phyloP scores from a whole-genome alignment of 1,140 invertebrate genomes.

The Drosophila biarmipes region DNA sequence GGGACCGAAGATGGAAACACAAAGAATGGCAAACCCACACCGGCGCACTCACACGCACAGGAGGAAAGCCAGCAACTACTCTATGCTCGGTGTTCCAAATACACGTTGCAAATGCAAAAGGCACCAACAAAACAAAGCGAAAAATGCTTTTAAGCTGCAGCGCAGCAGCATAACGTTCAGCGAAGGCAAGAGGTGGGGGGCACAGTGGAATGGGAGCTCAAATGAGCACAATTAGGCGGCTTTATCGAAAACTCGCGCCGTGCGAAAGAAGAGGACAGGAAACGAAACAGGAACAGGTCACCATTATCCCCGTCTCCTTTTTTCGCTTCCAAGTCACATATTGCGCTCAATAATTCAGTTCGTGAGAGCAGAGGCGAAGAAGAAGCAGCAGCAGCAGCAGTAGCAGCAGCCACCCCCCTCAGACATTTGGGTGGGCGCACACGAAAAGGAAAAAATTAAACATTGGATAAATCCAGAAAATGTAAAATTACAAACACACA shows the following conservation, averaged over 20 bases:
- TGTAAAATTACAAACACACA: conserved; percentile 77
- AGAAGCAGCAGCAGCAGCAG: conserved; percentile 32
- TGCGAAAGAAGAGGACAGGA: conserved; percentile 45
- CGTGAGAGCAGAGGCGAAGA: conserved; percentile 56
- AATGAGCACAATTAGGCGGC: conserved; percentile 82
- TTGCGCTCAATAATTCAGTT: conserved; percentile 74
- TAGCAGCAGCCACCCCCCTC: conserved; percentile 8
- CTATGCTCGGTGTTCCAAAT: conserved; percentile 72
- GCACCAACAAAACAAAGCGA: conserved; percentile 62
- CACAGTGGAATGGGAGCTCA: conserved; percentile 59
- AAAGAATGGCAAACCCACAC: conserved; percentile 63
- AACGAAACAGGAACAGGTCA: conserved; percentile 73
- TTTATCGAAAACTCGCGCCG: conserved; percentile 67
- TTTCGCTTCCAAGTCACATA: conserved; percentile 60
- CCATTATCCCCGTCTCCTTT: conserved; percentile 39
- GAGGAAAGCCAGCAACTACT: conserved; percentile 26
- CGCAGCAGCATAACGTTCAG: conserved; percentile 46
- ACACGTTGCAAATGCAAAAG: conserved; percentile 74
- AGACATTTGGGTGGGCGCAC: conserved; percentile 72
- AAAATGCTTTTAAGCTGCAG: conserved; percentile 65
- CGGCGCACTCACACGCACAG: conserved; percentile 5
- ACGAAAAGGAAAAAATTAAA: conserved; percentile 70
- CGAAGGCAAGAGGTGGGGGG: conserved; percentile 22
- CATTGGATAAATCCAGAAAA: conserved; percentile 83
- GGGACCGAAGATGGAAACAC: conserved; percentile 59